These are phyloP conservation scores for Pseudomyrmex cubaensis DNA, from an alignment of 1,140 invertebrate species.

Conservation along the genomic window DNA sequence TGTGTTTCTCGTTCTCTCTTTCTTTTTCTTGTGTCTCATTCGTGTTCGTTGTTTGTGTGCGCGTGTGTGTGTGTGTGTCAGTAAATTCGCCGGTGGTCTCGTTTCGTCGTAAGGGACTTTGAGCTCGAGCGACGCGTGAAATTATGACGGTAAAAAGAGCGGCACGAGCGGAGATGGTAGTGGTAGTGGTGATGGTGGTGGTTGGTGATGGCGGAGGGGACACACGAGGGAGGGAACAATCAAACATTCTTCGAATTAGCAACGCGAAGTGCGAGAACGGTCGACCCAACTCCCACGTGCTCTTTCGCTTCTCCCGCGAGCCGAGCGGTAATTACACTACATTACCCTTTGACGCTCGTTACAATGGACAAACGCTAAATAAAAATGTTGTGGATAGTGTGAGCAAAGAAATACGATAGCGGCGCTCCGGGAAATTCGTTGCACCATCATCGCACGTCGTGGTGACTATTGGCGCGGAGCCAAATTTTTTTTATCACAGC, in stretches of 20 bases:
- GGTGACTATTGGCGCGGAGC: too few species aligned
- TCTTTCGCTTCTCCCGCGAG: constrained; percentile 60
- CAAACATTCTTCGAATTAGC: constrained; percentile 79
- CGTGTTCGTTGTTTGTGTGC: neutral
- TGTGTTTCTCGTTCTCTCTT: neutral
- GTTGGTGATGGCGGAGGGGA: constrained; percentile 17
- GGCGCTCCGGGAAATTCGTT: neutral
- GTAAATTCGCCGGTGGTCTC: constrained; percentile 71
- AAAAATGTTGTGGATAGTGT: constrained; percentile 43
- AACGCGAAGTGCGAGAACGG: constrained; percentile 72
- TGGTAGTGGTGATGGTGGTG: constrained; percentile 28
- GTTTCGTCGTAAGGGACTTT: constrained; percentile 73
- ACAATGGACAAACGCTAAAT: constrained; percentile 47
- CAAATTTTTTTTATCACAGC: neutral
- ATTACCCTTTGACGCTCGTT: constrained; percentile 57
- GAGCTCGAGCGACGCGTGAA: constrained; percentile 78
- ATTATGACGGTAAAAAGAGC: constrained; percentile 71
- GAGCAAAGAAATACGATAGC: neutral
- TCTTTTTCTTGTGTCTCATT: neutral
- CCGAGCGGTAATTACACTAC: constrained; percentile 63
- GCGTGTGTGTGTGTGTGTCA: constrained; percentile 23
- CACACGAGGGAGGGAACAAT: constrained; percentile 44
- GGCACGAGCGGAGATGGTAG: constrained; percentile 43
- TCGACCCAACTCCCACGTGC: constrained; percentile 53
- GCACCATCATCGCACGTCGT: neutral